Conservation (phyloP, 1,140 invertebrate genomes). For the Geopemphigus sp. region DNA sequence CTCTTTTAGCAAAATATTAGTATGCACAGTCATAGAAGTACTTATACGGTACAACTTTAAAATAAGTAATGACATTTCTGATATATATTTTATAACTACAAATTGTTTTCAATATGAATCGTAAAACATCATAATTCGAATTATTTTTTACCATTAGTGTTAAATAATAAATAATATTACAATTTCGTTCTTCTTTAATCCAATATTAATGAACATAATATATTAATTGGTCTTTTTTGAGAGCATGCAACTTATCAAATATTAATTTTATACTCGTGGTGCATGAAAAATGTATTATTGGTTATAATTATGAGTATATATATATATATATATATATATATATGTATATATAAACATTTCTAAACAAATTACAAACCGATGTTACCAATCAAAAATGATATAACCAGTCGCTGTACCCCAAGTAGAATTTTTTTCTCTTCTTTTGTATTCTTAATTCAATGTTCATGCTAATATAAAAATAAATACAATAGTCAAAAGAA, state of each 20-base stretch:
- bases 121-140: too few species aligned
- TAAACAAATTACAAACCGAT: neutral
- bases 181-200: too few species aligned
- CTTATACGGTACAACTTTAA: too few species aligned
- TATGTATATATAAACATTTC: neutral
- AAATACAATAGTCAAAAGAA: constrained; percentile 6
- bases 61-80: too few species aligned
- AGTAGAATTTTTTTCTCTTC: neutral
- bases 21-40: too few species aligned
- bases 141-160: too few species aligned
- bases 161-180: too few species aligned
- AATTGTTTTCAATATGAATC: too few species aligned
- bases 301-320: neutral
- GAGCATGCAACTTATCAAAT: neutral
- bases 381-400: constrained; percentile 5
- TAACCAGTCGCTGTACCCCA: neutral
- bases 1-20: too few species aligned
- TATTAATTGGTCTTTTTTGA: neutral
- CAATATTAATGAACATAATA: too few species aligned
- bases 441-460: constrained; percentile 3
- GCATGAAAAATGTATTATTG: neutral
- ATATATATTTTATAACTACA: too few species aligned
- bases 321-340: too few species aligned
- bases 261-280: neutral
- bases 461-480: constrained; percentile 4